phyloP scores from a whole-genome alignment of 2,797 vertebrate genomes.

The Cryptoblepharus egeriae region DNA sequence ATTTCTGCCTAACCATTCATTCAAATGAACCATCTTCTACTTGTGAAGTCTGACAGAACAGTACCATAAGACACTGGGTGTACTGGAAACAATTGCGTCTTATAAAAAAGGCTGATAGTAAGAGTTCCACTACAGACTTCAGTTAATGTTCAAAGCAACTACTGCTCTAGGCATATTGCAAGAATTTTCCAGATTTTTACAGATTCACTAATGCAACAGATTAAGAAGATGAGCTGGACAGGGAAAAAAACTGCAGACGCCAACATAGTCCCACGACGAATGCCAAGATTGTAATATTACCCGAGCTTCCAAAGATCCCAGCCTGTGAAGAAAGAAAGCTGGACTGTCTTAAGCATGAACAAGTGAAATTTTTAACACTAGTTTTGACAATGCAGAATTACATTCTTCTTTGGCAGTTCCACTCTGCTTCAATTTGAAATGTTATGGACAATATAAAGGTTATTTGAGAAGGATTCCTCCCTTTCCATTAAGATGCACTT shows the following conservation, averaged over 20 bases:
- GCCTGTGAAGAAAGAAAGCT: constrained; percentile 32
- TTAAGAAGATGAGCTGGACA: not conserved
- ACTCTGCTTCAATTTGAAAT: constrained; percentile 62
- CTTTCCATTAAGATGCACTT: constrained; percentile 41
- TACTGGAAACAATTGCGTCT: constrained; percentile 59
- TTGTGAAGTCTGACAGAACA: not conserved
- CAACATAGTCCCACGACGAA: not conserved
- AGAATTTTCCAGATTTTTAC: not conserved
- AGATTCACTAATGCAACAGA: not conserved
- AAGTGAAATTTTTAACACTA: constrained; percentile 42
- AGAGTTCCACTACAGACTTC: constrained; percentile 31
- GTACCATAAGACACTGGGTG: constrained; percentile 50
- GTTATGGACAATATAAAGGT: constrained; percentile 41
- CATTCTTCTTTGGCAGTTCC: constrained; percentile 37
- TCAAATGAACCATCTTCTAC: not conserved
- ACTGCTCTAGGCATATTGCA: constrained; percentile 17
- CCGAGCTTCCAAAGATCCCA: constrained; percentile 35
- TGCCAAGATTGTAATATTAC: not conserved
- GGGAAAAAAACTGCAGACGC: not conserved
- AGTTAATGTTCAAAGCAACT: constrained; percentile 22
- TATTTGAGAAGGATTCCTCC: constrained; percentile 35
- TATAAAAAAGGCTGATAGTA: constrained; percentile 13
- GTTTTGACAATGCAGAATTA: constrained; percentile 52
- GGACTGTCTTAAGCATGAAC: constrained; percentile 34
- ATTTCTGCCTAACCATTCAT: not conserved